These are phyloP conservation scores for Melozone crissalis DNA, from an alignment of 2,113 vertebrate genomes.

Conservation along the genomic window DNA sequence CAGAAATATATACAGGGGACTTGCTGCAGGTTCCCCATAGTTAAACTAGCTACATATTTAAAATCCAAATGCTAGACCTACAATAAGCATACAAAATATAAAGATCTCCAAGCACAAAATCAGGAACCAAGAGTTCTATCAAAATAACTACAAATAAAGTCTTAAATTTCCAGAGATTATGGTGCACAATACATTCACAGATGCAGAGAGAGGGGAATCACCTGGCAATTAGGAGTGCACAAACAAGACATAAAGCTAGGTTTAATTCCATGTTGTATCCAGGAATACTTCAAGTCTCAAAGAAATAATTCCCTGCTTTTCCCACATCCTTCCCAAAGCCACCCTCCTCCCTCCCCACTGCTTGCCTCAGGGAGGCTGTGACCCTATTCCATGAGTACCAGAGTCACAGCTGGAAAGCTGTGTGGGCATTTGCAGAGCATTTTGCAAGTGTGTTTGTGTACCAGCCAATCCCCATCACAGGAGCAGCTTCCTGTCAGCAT, in stretches of 20 bases:
- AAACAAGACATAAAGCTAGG: not conserved
- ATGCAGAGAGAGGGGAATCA: not conserved
- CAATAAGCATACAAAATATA: not conserved
- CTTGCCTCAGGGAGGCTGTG: not conserved
- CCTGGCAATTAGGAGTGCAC: not conserved
- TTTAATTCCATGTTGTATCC: not conserved
- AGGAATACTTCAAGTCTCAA: not conserved
- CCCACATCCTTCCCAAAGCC: not conserved
- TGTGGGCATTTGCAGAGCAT: not conserved
- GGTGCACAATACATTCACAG: not conserved
- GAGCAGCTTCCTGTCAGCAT: not conserved
- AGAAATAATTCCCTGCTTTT: not conserved
- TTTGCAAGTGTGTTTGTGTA: not conserved
- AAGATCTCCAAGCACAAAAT: not conserved
- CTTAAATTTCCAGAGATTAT: not conserved
- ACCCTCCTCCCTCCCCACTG: not conserved
- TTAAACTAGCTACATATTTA: not conserved
- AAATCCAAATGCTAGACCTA: not conserved
- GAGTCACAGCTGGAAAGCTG: not conserved
- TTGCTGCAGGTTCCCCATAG: not conserved
- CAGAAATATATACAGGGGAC: not conserved
- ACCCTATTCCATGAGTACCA: accelerated
- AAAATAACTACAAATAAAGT: not conserved
- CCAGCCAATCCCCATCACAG: not conserved
- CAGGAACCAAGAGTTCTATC: not conserved